Evolutionary conservation across 2,797 vertebrate genomes (phyloP).

Genomic region (Acipenser oxyrinchus): DNA sequence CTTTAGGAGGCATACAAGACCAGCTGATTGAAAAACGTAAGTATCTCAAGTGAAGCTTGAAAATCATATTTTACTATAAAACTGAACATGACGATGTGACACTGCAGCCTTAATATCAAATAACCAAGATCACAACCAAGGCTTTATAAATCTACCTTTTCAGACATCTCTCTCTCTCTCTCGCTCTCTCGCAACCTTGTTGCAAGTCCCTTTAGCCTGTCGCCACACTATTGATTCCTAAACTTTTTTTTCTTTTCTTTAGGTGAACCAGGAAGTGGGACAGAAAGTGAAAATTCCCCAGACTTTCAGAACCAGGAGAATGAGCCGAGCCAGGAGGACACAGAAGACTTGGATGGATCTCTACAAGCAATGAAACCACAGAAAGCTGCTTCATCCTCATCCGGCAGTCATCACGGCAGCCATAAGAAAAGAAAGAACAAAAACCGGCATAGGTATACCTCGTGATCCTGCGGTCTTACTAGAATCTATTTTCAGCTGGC

Average conservation of each 20-base stretch:
- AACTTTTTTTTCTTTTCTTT: not conserved
- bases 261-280: conserved; percentile 94
- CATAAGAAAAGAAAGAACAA: conserved; percentile 98
- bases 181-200: no score
- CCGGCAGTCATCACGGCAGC: conserved; percentile 86
- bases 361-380: conserved; percentile 92
- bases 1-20: conserved; percentile 87
- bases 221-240: not conserved
- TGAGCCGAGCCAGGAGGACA: conserved; percentile 88
- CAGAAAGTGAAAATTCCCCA: conserved; percentile 90
- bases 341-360: conserved; percentile 82
- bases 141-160: no score
- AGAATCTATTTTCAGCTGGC: not conserved
- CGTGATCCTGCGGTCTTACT: not conserved
- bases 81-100: no score
- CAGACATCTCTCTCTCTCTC: no score
- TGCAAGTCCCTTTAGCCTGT: no score
- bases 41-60: conserved; percentile 33
- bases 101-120: no score
- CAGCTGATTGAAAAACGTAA: conserved; percentile 96
- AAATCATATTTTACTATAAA: no score
- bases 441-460: conserved; percentile 90
- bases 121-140: no score
- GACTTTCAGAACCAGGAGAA: conserved; percentile 98
- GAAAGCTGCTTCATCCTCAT: conserved; percentile 89